These are phyloP conservation scores for Pedionomus torquatus DNA, from an alignment of 2,113 vertebrate genomes.

Conservation along the genomic window DNA sequence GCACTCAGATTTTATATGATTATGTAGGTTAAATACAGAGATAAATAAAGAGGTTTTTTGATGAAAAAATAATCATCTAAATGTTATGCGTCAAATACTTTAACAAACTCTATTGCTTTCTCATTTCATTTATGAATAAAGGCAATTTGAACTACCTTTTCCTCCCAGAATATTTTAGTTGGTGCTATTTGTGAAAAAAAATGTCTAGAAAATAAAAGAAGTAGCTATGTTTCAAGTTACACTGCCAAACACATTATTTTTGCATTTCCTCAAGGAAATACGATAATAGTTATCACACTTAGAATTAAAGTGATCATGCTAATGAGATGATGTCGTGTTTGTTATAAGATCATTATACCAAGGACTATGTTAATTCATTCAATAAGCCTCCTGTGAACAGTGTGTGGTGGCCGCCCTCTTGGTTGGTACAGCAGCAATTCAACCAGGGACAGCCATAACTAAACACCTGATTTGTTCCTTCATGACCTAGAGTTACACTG, in stretches of 20 bases:
- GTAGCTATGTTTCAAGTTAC: not conserved
- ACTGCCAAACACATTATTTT: rapidly evolving
- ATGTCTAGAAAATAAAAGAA: not conserved
- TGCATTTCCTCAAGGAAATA: not conserved
- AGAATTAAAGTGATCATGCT: not conserved
- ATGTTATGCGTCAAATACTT: not conserved
- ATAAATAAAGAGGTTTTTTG: not conserved
- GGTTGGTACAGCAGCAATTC: not conserved
- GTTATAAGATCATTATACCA: constrained; percentile 19
- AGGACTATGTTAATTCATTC: constrained; percentile 50
- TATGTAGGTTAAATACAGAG: not conserved
- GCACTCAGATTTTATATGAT: not conserved
- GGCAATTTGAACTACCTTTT: not conserved
- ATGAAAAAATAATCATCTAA: not conserved
- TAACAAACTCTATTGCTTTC: not conserved
- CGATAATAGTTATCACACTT: not conserved
- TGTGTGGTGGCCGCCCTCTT: constrained; percentile 22
- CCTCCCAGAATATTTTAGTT: not conserved
- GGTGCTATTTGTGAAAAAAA: not conserved
- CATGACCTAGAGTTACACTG: not conserved
- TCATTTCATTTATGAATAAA: not conserved
- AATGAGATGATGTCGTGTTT: constrained; percentile 22
- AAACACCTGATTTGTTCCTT: not conserved
- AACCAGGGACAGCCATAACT: not conserved
- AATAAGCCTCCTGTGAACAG: constrained; percentile 9